Base-by-base conservation (phyloP, 1,140 invertebrate species). In the Trichomalopsis sarcophagae region DNA sequence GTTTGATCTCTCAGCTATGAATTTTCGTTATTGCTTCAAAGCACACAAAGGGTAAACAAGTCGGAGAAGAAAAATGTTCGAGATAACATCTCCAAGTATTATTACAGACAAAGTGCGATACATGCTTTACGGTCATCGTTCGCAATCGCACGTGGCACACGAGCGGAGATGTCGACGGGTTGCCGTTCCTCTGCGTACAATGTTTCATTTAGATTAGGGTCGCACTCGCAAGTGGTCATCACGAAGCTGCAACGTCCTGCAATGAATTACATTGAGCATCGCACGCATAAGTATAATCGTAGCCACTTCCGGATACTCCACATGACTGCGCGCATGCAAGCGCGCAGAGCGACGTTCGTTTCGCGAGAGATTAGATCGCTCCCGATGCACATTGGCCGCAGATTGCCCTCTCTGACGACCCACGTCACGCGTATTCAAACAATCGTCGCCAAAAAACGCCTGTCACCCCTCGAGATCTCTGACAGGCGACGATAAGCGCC, bases 141-240 rank as follows among this genome's bases (percentile, higher is more conserved):
- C 1, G 14, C 50, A 55, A 55, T 55, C 50, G 17, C 50, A 21
- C 17, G 17, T 3, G 13, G 17, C 50, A 55, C 50, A 55, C 50
- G 14, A 17, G 33, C 33, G 17, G 17, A 55, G 50, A 55, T 10
- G 50, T 55, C 17, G 14, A 55, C 50, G 50, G 50, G 9, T 44
- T 44, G 47, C 6, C 47, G 69, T 17, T 21, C 68, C 21, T n/a
- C 71, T 76, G 30, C 17, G 6, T 73, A 17, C 71, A 27, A 82
- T 81, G 80, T 13, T 69, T 69, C 81, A 55, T 10, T 73, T 82
- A 74, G 69, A 75, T 82, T 62, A 36, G 50, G 30, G 9, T 1
- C 44, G 44, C n/a, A 21, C 10, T 3, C 11, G 33, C 66, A 33
- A 3, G 6, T 11, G 66, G n/a, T n/a, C 66, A 66, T 71, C n/a